Evolutionary conservation across 2,113 vertebrate species (phyloP).

Genomic region (Protobothrops flavoviridis): DNA sequence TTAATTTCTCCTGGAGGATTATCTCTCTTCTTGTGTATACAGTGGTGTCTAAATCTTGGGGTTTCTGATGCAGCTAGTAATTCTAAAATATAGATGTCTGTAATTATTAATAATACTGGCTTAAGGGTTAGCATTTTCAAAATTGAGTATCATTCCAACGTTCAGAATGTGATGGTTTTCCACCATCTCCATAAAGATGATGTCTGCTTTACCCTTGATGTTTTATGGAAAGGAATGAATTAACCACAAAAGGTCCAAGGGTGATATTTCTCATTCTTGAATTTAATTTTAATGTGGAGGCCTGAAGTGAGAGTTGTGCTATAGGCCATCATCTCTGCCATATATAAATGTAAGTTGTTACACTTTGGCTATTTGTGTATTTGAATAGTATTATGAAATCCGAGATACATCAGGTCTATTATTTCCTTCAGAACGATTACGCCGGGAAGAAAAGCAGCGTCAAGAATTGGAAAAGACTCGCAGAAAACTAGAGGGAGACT

Average conservation of each 20-base stretch:
- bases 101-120: background rate
- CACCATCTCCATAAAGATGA: background rate
- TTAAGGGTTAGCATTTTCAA: background rate
- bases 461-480: constrained; percentile 97
- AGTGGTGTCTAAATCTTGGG: constrained; percentile 40
- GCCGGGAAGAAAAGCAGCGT: constrained; percentile 90
- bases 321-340: background rate
- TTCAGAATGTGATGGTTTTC: background rate
- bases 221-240: background rate
- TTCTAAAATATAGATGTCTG: background rate
- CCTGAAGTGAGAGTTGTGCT: background rate
- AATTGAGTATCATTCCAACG: background rate
- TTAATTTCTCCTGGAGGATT: constrained; percentile 52
- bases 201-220: background rate
- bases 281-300: background rate
- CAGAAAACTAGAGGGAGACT: constrained; percentile 94
- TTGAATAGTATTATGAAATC: accelerated
- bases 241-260: background rate
- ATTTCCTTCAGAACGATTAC: constrained; percentile 82
- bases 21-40: constrained; percentile 44
- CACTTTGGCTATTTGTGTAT: background rate
- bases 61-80: constrained; percentile 46
- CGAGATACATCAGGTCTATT: background rate
- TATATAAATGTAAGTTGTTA: background rate
- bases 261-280: background rate